Evolutionary conservation across 1,140 invertebrate genomes (phyloP).

Genomic region (Dolichoris vasculosae): DNA sequence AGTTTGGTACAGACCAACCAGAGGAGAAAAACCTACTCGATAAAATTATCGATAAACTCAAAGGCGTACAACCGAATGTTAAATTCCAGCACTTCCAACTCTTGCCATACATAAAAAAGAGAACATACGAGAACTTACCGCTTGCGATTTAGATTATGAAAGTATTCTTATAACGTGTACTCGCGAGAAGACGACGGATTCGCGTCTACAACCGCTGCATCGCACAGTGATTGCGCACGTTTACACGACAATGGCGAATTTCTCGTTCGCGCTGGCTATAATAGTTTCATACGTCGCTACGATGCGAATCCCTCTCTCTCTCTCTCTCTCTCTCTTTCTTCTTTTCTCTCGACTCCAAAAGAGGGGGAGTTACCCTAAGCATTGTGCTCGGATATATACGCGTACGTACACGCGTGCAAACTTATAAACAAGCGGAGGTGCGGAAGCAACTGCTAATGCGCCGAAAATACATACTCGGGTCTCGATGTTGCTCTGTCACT

Average conservation of each 20-base stretch:
- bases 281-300: not conserved
- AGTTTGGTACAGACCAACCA: too few relatives aligned
- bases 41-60: too few relatives aligned
- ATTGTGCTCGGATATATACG: not conserved
- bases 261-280: conserved; percentile 27
- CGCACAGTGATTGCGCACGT: not conserved
- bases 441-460: conserved; percentile 20
- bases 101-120: too few relatives aligned
- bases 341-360: not conserved
- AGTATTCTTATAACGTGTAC: not conserved
- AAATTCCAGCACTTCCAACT: too few relatives aligned
- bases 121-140: not conserved
- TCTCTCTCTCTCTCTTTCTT: not conserved
- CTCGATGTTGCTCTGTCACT: not conserved
- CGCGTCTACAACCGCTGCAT: conserved; percentile 12
- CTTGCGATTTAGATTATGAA: not conserved
- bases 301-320: not conserved
- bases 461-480: conserved; percentile 25
- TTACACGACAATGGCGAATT: conserved; percentile 44
- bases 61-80: too few relatives aligned
- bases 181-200: not conserved
- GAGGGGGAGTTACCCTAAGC: not conserved
- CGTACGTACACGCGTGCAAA: too few relatives aligned
- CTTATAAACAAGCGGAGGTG: conserved; percentile 20
- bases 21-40: too few relatives aligned